Conservation (phyloP, 2,113 vertebrate species). For the Scortum barcoo region DNA sequence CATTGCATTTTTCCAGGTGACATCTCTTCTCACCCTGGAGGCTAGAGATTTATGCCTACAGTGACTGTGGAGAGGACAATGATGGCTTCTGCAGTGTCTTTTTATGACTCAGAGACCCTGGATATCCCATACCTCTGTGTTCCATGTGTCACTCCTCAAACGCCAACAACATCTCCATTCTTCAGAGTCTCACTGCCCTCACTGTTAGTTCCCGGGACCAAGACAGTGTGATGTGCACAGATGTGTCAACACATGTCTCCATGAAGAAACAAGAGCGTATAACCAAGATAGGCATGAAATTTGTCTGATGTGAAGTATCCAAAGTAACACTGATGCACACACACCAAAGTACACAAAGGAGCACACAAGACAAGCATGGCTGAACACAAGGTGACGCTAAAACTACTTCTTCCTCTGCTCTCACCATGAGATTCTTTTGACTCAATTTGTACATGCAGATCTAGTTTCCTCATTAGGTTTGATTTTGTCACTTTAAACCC, state of each 20-base stretch:
- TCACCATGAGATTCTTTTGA: conserved; percentile 24
- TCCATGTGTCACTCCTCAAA: conserved; percentile 61
- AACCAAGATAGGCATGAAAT: not conserved
- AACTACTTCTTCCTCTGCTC: not conserved
- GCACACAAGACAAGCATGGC: conserved; percentile 10
- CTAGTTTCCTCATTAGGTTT: conserved; percentile 72
- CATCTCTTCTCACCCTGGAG: conserved; percentile 62
- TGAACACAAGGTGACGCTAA: not conserved
- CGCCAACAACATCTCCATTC: conserved; percentile 45
- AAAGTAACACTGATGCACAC: not conserved
- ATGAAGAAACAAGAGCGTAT: not conserved
- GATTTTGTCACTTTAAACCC: conserved; percentile 74
- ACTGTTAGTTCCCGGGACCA: conserved; percentile 59
- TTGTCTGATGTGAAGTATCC: not conserved
- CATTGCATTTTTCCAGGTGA: conserved; percentile 74
- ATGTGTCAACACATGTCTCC: conserved; percentile 28
- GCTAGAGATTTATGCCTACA: conserved; percentile 67
- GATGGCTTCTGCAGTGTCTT: conserved; percentile 55
- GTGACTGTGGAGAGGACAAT: conserved; percentile 52
- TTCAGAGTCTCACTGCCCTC: conserved; percentile 51
- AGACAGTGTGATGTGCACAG: conserved; percentile 19
- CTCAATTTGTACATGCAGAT: conserved; percentile 66
- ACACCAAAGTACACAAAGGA: not conserved
- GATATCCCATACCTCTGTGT: conserved; percentile 62
- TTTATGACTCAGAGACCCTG: conserved; percentile 59